A percentile compares a stretch with the other conserved stretches of the same genome.
Conservation (phyloP, 2,888 invertebrate genomes). For the Taphrorychus bicolor region DNA sequence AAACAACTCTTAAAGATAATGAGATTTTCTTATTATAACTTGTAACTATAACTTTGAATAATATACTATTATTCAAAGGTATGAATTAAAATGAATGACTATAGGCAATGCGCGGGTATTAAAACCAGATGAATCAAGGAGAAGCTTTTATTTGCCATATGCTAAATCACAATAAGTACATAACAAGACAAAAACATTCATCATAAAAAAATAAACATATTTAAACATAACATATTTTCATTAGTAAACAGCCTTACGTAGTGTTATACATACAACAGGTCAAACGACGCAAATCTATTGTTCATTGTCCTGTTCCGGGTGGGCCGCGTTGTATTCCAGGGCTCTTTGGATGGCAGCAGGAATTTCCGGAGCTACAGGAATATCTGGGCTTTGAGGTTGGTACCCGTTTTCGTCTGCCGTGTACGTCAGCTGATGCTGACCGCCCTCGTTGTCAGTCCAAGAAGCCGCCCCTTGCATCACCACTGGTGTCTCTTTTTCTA, state of each 20-base stretch:
- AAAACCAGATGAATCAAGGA: no score
- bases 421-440: conserved; percentile 61
- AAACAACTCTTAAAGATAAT: no score
- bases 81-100: no score
- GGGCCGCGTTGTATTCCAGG: conserved; percentile 62
- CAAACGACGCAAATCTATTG: conserved; percentile 41
- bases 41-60: no score
- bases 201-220: conserved; percentile 8
- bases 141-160: background rate
- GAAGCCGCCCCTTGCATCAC: conserved; percentile 51
- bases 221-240: conserved; percentile 7
- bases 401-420: conserved; percentile 65
- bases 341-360: conserved; percentile 66
- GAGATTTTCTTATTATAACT: no score
- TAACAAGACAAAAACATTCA: background rate
- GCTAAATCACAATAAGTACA: background rate
- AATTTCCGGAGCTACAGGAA: conserved; percentile 57
- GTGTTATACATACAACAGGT: background rate
- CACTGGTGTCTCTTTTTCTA: conserved; percentile 54
- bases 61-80: no score
- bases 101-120: no score
- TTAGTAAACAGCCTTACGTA: conserved; percentile 7
- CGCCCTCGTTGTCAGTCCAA: conserved; percentile 63
- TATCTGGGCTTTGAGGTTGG: conserved; percentile 61
- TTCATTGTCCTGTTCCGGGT: conserved; percentile 51